A percentile compares a stretch with the other conserved stretches of the same genome.
Evolutionary conservation across 2,797 vertebrate species (phyloP).

Genomic region (Threskiornis aethiopicus): DNA sequence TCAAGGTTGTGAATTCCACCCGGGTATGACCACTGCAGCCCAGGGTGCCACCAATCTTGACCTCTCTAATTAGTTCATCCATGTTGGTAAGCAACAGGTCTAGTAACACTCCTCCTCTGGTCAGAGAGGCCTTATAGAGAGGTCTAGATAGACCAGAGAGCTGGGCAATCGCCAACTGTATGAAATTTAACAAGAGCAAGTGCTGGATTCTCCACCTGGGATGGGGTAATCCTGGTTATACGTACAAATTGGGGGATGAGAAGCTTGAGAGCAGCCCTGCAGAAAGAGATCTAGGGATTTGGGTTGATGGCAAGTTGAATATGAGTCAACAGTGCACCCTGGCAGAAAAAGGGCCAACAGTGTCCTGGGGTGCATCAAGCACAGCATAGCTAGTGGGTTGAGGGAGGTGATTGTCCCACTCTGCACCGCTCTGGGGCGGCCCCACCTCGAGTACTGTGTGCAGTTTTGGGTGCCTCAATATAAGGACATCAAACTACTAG

Average conservation of each 20-base stretch:
- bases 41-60: not conserved
- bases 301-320: not conserved
- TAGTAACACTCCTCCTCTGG: not conserved
- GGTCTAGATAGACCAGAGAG: not conserved
- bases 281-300: not conserved
- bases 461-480: not conserved
- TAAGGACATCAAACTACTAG: not conserved
- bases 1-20: not conserved
- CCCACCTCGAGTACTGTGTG: too few relatives aligned
- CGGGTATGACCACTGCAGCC: not conserved
- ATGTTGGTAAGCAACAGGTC: not conserved
- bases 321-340: not conserved
- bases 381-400: not conserved
- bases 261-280: not conserved
- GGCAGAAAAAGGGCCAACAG: not conserved
- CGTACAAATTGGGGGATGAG: not conserved
- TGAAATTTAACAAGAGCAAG: not conserved
- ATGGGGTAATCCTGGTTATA: not conserved
- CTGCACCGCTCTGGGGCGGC: too few relatives aligned
- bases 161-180: not conserved
- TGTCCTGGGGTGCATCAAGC: not conserved
- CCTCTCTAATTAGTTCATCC: not conserved
- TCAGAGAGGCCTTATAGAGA: not conserved
- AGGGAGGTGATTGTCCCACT: not conserved
- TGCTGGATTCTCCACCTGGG: not conserved